These are phyloP conservation scores for Cryptoprocta ferox DNA, from an alignment of 2,797 vertebrate genomes.

Conservation along the genomic window DNA sequence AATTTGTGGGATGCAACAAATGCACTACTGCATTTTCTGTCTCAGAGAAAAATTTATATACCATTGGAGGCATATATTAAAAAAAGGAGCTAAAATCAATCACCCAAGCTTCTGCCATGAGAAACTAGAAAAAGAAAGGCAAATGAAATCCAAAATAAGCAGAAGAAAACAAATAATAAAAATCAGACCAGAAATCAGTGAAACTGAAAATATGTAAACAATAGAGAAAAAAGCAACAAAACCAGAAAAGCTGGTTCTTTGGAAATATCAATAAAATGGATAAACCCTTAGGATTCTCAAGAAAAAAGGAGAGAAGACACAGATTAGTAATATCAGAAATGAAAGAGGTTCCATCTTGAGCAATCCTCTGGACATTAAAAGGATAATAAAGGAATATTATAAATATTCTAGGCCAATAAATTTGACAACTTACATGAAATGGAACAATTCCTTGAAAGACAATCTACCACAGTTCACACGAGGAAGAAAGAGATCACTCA, in stretches of 20 bases:
- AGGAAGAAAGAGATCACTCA: neutral
- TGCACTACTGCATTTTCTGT: neutral
- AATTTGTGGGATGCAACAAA: neutral
- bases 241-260: neutral
- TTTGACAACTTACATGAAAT: neutral
- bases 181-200: neutral
- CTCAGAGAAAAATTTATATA: neutral
- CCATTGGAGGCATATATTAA: neutral
- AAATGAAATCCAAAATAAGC: neutral
- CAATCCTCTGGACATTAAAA: neutral
- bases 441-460: neutral
- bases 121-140: neutral
- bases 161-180: constrained; percentile 20
- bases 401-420: neutral
- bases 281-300: neutral
- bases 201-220: neutral
- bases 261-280: neutral
- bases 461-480: neutral
- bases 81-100: neutral
- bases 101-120: neutral
- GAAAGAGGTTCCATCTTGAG: neutral
- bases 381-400: neutral
- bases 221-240: neutral
- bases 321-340: neutral
- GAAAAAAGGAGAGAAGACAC: neutral